Evolutionary conservation across 2,797 vertebrate genomes (phyloP).

Genomic region (Gorsachius magnificus): DNA sequence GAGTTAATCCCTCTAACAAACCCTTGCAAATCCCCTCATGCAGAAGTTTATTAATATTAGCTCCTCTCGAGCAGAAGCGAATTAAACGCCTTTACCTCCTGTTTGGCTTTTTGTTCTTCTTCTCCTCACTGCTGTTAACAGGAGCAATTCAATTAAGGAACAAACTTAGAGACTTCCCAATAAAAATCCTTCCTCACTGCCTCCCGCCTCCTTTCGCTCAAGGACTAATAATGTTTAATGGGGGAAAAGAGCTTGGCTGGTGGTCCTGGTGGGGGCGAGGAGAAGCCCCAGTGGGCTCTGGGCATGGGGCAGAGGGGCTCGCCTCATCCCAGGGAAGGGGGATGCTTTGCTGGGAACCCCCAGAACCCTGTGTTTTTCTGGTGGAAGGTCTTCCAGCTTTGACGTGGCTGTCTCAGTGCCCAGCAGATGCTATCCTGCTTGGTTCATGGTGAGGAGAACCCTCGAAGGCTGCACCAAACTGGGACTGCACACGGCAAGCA

Average conservation of each 20-base stretch:
- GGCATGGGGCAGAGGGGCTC: neutral
- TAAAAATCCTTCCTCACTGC: neutral
- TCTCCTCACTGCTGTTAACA: slow-evolving; percentile 13
- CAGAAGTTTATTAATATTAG: slow-evolving; percentile 53
- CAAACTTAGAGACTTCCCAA: slow-evolving; percentile 56
- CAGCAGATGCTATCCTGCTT: no score
- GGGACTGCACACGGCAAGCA: neutral
- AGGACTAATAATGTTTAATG: slow-evolving; percentile 20
- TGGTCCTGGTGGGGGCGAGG: neutral
- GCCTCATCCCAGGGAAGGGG: neutral
- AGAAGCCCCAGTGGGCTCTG: neutral
- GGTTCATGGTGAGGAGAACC: neutral
- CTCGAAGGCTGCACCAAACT: neutral
- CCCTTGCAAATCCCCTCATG: neutral
- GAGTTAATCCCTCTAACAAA: slow-evolving; percentile 26
- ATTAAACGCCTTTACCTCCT: slow-evolving; percentile 8
- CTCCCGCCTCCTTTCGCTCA: neutral
- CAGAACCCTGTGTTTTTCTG: neutral
- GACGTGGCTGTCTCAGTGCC: neutral
- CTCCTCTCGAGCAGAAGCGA: slow-evolving; percentile 19
- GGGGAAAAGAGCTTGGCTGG: slow-evolving; percentile 34
- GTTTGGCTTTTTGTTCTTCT: neutral
- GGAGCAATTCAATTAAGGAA: slow-evolving; percentile 71
- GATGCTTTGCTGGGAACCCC: neutral
- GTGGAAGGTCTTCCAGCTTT: neutral